Evolutionary conservation across 1,140 invertebrate genomes (phyloP).

Genomic region (Heliothis virescens): DNA sequence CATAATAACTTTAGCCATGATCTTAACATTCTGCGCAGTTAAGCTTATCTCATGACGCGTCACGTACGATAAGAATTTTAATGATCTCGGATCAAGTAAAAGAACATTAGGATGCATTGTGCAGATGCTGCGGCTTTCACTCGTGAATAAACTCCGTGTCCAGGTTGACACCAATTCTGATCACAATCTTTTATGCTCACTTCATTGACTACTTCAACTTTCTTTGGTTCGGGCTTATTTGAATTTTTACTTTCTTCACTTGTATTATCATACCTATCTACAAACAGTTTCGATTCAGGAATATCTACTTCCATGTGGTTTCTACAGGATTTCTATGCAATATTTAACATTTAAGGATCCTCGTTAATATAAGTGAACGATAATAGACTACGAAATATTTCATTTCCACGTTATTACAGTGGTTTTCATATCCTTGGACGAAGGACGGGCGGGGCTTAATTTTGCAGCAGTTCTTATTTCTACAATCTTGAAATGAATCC

Average conservation of each 20-base stretch:
- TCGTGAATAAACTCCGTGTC: constrained; percentile 28
- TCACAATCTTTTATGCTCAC: constrained; percentile 40
- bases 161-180: constrained; percentile 46
- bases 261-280: background rate
- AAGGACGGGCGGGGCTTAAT: background rate
- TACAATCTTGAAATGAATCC: background rate
- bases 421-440: background rate
- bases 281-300: background rate
- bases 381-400: too few species aligned
- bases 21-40: constrained; percentile 47
- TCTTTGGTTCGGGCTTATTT: constrained; percentile 10
- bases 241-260: constrained; percentile 1
- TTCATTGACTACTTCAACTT: constrained; percentile 19
- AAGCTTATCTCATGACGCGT: constrained; percentile 34
- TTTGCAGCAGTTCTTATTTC: background rate
- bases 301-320: background rate
- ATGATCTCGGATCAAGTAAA: constrained; percentile 38
- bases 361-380: too few species aligned
- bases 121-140: constrained; percentile 41
- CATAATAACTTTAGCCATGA: constrained; percentile 46
- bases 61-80: constrained; percentile 36
- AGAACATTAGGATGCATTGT: constrained; percentile 42
- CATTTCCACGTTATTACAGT: background rate
- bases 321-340: background rate
- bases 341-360: background rate